Evolutionary conservation across 2,797 vertebrate genomes (phyloP).

Genomic region (Leptodactylus fallax): DNA sequence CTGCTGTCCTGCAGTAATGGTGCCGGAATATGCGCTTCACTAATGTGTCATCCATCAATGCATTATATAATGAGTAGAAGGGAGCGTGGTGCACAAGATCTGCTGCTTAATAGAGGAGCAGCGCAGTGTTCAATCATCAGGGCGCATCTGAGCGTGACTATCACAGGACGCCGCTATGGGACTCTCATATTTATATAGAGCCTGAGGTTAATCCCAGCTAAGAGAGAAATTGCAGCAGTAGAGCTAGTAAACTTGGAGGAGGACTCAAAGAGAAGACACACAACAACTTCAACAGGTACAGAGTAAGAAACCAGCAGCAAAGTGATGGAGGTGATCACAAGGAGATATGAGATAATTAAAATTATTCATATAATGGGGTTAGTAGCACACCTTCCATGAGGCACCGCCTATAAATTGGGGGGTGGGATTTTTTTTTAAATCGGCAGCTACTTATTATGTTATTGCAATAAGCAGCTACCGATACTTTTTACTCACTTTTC

Average conservation of each 20-base stretch:
- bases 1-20: constrained; percentile 50
- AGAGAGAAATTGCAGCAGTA: constrained; percentile 61
- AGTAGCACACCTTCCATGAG: no score
- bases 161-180: constrained; percentile 48
- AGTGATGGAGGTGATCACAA: background rate
- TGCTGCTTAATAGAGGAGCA: constrained; percentile 49
- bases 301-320: background rate
- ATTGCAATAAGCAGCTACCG: no score
- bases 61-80: constrained; percentile 52
- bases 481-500: no score
- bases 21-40: constrained; percentile 55
- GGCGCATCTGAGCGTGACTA: constrained; percentile 59
- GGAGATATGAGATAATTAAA: no score
- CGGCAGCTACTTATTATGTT: no score
- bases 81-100: constrained; percentile 44
- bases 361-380: no score
- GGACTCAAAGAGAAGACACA: background rate
- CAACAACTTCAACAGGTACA: background rate
- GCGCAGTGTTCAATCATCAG: constrained; percentile 63
- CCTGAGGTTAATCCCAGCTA: constrained; percentile 61
- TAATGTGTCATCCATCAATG: constrained; percentile 44
- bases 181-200: constrained; percentile 56
- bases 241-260: constrained; percentile 61
- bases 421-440: no score
- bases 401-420: no score